phyloP scores from a whole-genome alignment of 2,888 invertebrate species.

The Amorpha juglandis region DNA sequence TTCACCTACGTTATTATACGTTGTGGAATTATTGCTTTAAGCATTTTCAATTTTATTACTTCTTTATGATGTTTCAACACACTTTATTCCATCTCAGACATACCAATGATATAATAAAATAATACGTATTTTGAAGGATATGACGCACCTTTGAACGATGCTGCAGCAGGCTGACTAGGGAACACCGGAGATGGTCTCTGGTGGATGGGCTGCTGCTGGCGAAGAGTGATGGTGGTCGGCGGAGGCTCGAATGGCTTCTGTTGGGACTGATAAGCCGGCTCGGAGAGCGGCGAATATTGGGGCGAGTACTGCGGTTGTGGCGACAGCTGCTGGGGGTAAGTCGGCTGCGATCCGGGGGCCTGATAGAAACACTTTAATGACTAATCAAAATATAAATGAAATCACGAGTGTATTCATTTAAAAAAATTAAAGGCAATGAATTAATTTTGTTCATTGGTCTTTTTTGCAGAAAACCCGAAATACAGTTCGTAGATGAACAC shows the following conservation, averaged over 20 bases:
- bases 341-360: constrained; percentile 41
- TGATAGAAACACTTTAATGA: neutral
- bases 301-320: constrained; percentile 55
- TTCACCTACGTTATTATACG: too few species aligned
- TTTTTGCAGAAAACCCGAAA: neutral
- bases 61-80: too few species aligned
- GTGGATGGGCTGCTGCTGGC: constrained; percentile 89
- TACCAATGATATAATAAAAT: too few species aligned
- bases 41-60: too few species aligned
- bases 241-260: constrained; percentile 85
- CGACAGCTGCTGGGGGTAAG: constrained; percentile 44
- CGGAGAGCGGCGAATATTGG: constrained; percentile 56
- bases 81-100: too few species aligned
- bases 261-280: constrained; percentile 85
- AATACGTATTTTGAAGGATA: neutral
- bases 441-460: neutral
- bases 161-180: constrained; percentile 91
- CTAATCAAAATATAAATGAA: neutral
- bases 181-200: constrained; percentile 90
- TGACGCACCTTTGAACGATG: constrained; percentile 85
- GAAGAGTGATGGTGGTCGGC: constrained; percentile 88
- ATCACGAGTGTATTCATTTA: neutral
- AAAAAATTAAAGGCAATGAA: neutral
- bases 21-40: too few species aligned
- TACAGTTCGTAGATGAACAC: neutral